Percentiles rank a stretch among this genome's conserved stretches.
These are phyloP conservation scores for Macropodus opercularis DNA, from an alignment of 2,797 vertebrate genomes.

Conservation along the genomic window DNA sequence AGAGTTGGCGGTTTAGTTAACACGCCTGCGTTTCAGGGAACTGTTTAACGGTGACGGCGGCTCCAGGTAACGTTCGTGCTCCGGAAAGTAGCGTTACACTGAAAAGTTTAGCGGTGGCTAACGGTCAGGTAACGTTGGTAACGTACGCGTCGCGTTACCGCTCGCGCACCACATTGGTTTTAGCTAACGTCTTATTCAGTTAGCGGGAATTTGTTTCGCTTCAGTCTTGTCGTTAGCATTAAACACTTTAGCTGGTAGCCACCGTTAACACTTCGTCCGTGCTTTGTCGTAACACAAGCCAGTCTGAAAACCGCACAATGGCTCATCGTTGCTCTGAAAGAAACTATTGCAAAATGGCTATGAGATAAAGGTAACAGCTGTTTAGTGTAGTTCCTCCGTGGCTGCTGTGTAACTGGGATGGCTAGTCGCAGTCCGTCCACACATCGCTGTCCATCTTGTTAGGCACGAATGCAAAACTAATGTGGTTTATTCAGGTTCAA, in stretches of 20 bases:
- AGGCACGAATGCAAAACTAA: background rate
- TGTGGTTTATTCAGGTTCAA: background rate
- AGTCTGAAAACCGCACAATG: conserved; percentile 6
- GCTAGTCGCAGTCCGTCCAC: conserved; percentile 41
- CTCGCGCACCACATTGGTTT: background rate
- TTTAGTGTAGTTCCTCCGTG: conserved; percentile 44
- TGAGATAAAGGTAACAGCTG: conserved; percentile 65
- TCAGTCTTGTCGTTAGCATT: background rate
- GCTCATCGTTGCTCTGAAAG: conserved; percentile 11
- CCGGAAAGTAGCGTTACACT: conserved; percentile 18
- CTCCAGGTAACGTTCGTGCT: conserved; percentile 4
- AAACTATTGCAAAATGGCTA: conserved; percentile 32
- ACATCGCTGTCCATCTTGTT: conserved; percentile 19
- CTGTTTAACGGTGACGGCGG: background rate
- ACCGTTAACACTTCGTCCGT: background rate
- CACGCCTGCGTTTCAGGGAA: background rate
- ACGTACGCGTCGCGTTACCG: background rate
- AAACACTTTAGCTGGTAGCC: background rate
- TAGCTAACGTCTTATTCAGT: conserved; percentile 6
- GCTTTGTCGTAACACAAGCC: background rate
- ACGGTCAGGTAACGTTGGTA: conserved; percentile 5
- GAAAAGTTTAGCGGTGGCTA: conserved; percentile 66
- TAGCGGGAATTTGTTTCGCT: background rate
- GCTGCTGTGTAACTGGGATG: conserved; percentile 52
- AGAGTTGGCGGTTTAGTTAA: background rate